Evolutionary conservation across 1,140 invertebrate genomes (phyloP), one percentile per base, ranked within the genome.

Genomic region (Chironomus tepperi): DNA sequence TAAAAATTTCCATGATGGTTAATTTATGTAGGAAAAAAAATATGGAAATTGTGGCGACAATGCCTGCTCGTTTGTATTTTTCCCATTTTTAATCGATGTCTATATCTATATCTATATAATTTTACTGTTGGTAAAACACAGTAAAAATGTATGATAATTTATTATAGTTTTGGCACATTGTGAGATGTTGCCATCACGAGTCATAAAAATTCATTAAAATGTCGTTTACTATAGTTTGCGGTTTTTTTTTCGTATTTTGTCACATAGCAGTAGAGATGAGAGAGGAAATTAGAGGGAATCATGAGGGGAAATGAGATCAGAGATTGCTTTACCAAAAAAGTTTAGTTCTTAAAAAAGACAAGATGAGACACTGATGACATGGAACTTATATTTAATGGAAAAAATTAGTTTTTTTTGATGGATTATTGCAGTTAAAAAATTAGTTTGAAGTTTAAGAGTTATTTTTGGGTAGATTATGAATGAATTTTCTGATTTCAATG

Each of bases 121-220:
- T 57, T 57, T n/a, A 57, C n/a, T n/a, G 9, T 57, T 57, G 43
- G 24, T 34, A 34, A 34, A 34, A 34, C 24, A 34, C 24, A 34
- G 24, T 47, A n/a, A 57, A 57, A 57, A 15, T 57, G 47, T 57
- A n/a, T n/a, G 47, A n/a, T 57, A 57, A 57, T 57, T 57, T 57
- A 57, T 57, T 57, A 57, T 57, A 57, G 47, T 57, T 57, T 57
- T 57, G n/a, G 12, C 47, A 57, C 47, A 57, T 57, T n/a, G 47
- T 34, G 24, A 34, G 24, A 34, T 34, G 47, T n/a, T 57, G 19
- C 65, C 65, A 70, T 70, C 65, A 70, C 18, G 19, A 70, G 65
- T 70, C 65, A 70, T 70, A 70, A 70, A 70, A 70, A 70, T 70
- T 70, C 65, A 70, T 70, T 70, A 70, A 70, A 70, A 70, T 70